Evolutionary conservation across 2,888 invertebrate genomes (phyloP).

Genomic region (Synergus japonicus): DNA sequence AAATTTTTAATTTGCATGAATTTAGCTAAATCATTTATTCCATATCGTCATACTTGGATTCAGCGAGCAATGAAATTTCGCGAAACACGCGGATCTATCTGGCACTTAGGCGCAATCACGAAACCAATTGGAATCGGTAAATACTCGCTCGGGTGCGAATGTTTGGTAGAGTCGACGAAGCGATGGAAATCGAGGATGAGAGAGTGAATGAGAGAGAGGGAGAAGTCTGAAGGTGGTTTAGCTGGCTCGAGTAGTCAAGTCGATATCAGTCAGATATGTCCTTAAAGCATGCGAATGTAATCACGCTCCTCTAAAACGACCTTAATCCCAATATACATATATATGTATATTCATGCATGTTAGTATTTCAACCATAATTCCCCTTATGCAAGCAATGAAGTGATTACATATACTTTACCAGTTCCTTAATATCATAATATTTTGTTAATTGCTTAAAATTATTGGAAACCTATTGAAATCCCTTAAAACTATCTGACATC

Average conservation of each 20-base stretch:
- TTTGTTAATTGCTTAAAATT: no score
- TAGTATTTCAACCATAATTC: slow-evolving; percentile 27
- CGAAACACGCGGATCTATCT: slow-evolving; percentile 56
- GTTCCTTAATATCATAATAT: slow-evolving; percentile 26
- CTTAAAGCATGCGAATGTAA: slow-evolving; percentile 75
- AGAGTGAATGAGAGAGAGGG: slow-evolving; percentile 52
- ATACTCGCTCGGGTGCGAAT: slow-evolving; percentile 63
- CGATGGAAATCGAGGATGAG: slow-evolving; percentile 53
- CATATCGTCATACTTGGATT: slow-evolving; percentile 50
- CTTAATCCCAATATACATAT: slow-evolving; percentile 46
- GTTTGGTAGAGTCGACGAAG: slow-evolving; percentile 51
- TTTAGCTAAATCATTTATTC: slow-evolving; percentile 24
- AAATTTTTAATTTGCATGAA: background rate
- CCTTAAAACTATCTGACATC: no score
- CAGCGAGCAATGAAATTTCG: slow-evolving; percentile 45
- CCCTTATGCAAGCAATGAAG: slow-evolving; percentile 20
- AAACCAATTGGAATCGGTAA: slow-evolving; percentile 75
- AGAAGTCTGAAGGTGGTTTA: slow-evolving; percentile 62
- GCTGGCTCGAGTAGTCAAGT: slow-evolving; percentile 63
- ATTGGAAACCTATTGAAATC: no score
- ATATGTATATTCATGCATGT: slow-evolving; percentile 35
- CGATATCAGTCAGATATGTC: slow-evolving; percentile 74
- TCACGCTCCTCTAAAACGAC: slow-evolving; percentile 54
- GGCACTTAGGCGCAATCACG: slow-evolving; percentile 72
- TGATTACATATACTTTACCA: slow-evolving; percentile 41